Percentiles rank a stretch among this genome's conserved stretches.
Conservation (phyloP, 2,797 vertebrate species). For the Molossus molossus region DNA sequence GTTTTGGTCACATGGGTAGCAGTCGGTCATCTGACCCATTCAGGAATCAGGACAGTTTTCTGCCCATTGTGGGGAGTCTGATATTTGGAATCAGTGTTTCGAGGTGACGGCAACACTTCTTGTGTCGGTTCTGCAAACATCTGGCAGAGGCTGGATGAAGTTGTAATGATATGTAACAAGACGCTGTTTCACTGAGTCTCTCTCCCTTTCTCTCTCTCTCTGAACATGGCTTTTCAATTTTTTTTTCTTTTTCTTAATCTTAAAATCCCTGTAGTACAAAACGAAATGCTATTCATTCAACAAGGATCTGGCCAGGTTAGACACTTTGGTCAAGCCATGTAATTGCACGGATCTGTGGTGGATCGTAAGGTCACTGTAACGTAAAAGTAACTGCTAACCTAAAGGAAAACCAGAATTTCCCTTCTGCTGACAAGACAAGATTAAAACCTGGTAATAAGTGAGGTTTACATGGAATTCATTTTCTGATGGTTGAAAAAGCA, state of each 20-base stretch:
- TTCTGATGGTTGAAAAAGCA: constrained; percentile 71
- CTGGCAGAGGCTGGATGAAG: constrained; percentile 80
- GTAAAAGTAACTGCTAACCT: constrained; percentile 80
- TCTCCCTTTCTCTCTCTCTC: neutral
- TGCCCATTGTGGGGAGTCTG: neutral
- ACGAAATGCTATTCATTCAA: constrained; percentile 86
- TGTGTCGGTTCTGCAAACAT: neutral
- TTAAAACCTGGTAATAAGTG: constrained; percentile 70
- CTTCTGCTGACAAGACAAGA: constrained; percentile 2
- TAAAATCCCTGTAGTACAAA: constrained; percentile 80
- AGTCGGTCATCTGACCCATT: neutral
- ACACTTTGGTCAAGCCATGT: constrained; percentile 80
- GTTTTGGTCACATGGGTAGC: neutral
- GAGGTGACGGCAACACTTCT: neutral
- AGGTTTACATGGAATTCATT: constrained; percentile 64
- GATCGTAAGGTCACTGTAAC: constrained; percentile 83
- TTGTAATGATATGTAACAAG: constrained; percentile 82
- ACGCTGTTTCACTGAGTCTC: constrained; percentile 65
- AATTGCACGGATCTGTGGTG: constrained; percentile 77
- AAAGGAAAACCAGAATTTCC: constrained; percentile 17
- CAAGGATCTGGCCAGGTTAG: constrained; percentile 82
- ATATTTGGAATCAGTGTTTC: neutral
- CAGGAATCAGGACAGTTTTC: neutral
- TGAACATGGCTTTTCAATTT: neutral
- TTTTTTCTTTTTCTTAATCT: constrained; percentile 81